phyloP scores from a whole-genome alignment of 2,113 vertebrate species.

The Puffinus mauretanicus region DNA sequence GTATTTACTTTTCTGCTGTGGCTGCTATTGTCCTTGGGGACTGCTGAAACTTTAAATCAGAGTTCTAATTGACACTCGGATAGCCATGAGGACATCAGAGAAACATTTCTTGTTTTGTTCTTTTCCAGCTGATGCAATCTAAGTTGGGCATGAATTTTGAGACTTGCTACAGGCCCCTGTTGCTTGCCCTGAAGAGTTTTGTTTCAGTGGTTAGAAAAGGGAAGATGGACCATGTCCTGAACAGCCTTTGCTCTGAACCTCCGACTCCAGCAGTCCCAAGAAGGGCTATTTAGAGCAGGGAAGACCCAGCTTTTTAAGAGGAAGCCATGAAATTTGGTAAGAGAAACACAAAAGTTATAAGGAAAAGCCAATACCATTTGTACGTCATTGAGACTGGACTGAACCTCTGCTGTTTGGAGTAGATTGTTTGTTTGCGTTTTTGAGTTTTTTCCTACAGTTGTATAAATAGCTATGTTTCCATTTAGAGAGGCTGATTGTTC shows the following conservation, averaged over 20 bases:
- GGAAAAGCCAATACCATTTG: not conserved
- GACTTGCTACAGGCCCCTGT: not conserved
- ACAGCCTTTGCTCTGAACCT: not conserved
- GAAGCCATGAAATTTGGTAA: not conserved
- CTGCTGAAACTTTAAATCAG: constrained; percentile 44
- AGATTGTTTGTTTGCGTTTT: not conserved
- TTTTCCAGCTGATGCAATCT: not conserved
- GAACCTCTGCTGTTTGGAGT: not conserved
- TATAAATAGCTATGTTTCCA: not conserved
- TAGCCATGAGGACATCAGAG: not conserved
- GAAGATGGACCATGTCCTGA: not conserved
- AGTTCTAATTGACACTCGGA: constrained; percentile 24
- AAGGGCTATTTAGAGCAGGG: not conserved
- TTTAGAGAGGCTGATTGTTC: not conserved
- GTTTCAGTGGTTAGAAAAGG: not conserved
- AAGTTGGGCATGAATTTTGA: not conserved
- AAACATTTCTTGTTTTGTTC: not conserved
- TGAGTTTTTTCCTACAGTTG: not conserved
- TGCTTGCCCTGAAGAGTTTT: not conserved
- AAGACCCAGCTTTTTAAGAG: not conserved
- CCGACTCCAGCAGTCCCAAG: not conserved
- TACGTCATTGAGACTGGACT: not conserved
- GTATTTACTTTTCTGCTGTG: constrained; percentile 18
- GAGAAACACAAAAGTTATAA: not conserved
- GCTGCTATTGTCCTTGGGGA: constrained; percentile 18